Evolutionary conservation across 2,797 vertebrate species (phyloP).

Genomic region (Iguana delicatissima): DNA sequence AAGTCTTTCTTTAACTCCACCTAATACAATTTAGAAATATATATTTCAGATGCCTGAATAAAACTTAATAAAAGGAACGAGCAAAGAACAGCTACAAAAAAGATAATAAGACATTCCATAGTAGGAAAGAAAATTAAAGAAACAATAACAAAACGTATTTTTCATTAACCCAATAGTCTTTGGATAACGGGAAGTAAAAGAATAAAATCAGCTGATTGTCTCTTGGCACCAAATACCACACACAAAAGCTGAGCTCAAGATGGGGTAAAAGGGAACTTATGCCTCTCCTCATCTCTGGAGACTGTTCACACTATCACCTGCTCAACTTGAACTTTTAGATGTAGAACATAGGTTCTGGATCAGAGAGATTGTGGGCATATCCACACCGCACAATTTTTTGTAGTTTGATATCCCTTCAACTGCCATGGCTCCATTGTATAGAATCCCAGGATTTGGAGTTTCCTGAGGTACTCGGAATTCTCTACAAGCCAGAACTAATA

Average conservation of each 20-base stretch:
- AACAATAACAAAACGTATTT: neutral
- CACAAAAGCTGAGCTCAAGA: neutral
- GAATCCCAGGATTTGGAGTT: too few relatives aligned
- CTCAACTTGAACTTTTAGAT: neutral
- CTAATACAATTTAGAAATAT: neutral
- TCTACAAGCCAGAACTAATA: too few relatives aligned
- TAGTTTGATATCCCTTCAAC: too few relatives aligned
- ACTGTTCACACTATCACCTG: neutral
- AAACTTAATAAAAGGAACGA: neutral
- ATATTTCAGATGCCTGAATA: neutral
- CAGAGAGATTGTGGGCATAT: conserved; percentile 9
- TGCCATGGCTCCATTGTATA: too few relatives aligned
- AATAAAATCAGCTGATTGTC: neutral
- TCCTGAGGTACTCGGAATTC: too few relatives aligned
- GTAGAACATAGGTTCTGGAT: neutral
- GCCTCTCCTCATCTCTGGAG: neutral
- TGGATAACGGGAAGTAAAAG: neutral
- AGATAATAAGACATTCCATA: neutral
- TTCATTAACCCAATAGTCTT: neutral
- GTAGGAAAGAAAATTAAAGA: neutral
- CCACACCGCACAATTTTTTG: too few relatives aligned
- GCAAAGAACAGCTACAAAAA: neutral
- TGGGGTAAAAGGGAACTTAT: neutral
- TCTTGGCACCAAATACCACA: neutral
- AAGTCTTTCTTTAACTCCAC: neutral